These are phyloP conservation scores for Ammodytes marinus DNA, from an alignment of 2,113 vertebrate genomes.

Conservation along the genomic window DNA sequence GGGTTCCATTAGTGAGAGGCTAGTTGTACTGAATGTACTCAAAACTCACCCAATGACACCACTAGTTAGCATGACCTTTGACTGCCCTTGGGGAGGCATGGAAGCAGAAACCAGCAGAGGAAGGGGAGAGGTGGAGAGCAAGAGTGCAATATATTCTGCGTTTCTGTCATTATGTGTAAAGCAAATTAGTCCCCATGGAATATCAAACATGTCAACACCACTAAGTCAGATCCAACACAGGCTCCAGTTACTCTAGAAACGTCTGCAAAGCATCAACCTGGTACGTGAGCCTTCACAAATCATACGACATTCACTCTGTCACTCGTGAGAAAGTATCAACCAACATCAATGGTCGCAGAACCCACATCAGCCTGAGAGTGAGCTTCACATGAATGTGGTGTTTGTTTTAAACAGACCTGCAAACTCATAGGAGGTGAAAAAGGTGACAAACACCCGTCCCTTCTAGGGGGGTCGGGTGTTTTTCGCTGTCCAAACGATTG, in stretches of 20 bases:
- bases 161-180: slow-evolving; percentile 47
- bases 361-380: background rate
- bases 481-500: too few relatives aligned
- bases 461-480: too few relatives aligned
- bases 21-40: slow-evolving; percentile 46
- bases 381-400: background rate
- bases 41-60: slow-evolving; percentile 44
- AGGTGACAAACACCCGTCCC: too few relatives aligned
- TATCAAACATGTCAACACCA: slow-evolving; percentile 47
- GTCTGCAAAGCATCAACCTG: slow-evolving; percentile 35
- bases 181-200: slow-evolving; percentile 53
- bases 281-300: background rate
- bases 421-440: background rate
- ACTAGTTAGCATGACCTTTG: slow-evolving; percentile 55
- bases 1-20: slow-evolving; percentile 34
- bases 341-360: background rate
- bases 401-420: background rate
- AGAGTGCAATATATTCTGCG: slow-evolving; percentile 32
- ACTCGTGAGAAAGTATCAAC: slow-evolving; percentile 3
- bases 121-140: slow-evolving; percentile 16
- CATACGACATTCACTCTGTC: background rate
- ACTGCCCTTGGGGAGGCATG: slow-evolving; percentile 38
- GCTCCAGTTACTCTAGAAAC: background rate
- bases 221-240: slow-evolving; percentile 35
- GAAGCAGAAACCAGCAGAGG: slow-evolving; percentile 8